Evolutionary conservation across 2,888 invertebrate species (phyloP).

Genomic region (Lasioglossum oenotherae): DNA sequence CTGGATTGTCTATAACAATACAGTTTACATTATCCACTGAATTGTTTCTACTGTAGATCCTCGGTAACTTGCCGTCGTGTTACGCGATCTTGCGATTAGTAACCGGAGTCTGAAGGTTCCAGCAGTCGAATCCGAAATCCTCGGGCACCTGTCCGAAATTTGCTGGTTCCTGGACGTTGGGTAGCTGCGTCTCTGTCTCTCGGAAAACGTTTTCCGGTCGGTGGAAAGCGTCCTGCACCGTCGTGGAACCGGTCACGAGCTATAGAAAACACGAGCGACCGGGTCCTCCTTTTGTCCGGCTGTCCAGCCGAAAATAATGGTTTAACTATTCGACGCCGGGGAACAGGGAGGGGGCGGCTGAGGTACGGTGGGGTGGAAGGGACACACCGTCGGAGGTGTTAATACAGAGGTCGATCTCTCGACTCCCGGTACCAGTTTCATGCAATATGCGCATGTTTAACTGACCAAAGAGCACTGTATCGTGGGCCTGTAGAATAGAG

Average conservation of each 20-base stretch:
- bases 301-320: constrained; percentile 78
- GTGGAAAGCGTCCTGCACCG: constrained; percentile 31
- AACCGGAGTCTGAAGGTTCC: neutral
- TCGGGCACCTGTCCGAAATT: neutral
- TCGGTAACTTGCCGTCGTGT: neutral
- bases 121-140: neutral
- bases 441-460: constrained; percentile 85
- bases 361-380: constrained; percentile 19
- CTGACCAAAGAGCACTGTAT: constrained; percentile 81
- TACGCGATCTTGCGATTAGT: neutral
- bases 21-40: too few species aligned
- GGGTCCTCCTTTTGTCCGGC: constrained; percentile 73
- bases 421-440: constrained; percentile 83
- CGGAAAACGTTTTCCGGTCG: constrained; percentile 25
- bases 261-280: constrained; percentile 42
- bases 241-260: constrained; percentile 45
- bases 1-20: neutral
- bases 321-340: constrained; percentile 77
- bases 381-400: constrained; percentile 79
- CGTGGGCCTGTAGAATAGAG: constrained; percentile 70
- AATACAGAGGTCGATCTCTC: constrained; percentile 84
- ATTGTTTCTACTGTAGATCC: neutral
- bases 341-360: constrained; percentile 34
- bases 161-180: neutral
- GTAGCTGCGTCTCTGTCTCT: neutral